Evolutionary conservation across 2,797 vertebrate species (phyloP).

Genomic region (Rallus crepitans): DNA sequence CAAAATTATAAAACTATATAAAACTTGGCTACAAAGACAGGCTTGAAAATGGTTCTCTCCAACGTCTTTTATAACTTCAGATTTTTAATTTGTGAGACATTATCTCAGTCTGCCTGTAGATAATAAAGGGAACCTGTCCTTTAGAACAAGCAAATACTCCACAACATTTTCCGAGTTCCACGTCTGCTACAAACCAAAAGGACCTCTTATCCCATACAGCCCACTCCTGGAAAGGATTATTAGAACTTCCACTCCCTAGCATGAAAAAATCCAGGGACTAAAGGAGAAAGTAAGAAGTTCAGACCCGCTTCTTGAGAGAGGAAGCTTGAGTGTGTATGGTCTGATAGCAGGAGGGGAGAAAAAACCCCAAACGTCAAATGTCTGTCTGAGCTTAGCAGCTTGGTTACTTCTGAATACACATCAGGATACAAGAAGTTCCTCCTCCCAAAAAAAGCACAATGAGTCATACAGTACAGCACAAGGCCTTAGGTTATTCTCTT

Average conservation of each 20-base stretch:
- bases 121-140: not conserved
- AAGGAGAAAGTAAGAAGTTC: not conserved
- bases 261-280: not conserved
- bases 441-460: not conserved
- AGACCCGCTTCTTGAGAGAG: slow-evolving; percentile 14
- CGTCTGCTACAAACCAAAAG: not conserved
- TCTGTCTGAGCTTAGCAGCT: not conserved
- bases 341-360: not conserved
- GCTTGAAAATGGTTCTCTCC: not conserved
- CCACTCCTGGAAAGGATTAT: not conserved
- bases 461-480: not conserved
- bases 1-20: not conserved
- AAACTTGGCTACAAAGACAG: not conserved
- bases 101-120: not conserved
- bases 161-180: not conserved
- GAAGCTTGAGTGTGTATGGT: not conserved
- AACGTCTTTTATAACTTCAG: not conserved
- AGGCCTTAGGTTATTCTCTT: not conserved
- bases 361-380: not conserved
- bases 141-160: not conserved
- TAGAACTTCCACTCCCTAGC: not conserved
- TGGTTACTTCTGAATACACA: not conserved
- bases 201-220: not conserved
- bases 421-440: slow-evolving; percentile 39
- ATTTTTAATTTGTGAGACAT: not conserved